Conservation (phyloP, 2,113 vertebrate genomes). For the Ranitomeya variabilis region DNA sequence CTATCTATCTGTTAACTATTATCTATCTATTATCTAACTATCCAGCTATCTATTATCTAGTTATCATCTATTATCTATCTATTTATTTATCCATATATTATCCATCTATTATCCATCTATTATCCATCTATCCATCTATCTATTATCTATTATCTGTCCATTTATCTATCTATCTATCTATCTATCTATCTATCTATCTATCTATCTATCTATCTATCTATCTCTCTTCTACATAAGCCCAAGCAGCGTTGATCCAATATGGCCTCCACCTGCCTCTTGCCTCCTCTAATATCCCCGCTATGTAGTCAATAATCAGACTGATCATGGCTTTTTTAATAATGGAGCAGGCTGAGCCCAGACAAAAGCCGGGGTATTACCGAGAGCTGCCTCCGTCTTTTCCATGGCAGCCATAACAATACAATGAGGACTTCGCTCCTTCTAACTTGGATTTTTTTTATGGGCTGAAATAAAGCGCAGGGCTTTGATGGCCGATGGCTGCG, state of each 20-base stretch:
- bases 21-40: no score
- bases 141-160: no score
- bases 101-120: no score
- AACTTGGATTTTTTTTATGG: slow-evolving; percentile 41
- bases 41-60: no score
- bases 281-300: not conserved
- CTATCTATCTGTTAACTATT: no score
- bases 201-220: not conserved
- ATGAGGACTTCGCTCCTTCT: not conserved
- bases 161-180: no score
- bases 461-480: slow-evolving; percentile 47
- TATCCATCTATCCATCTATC: no score
- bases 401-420: slow-evolving; percentile 57
- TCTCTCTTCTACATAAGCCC: not conserved
- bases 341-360: not conserved
- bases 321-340: slow-evolving; percentile 41
- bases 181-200: no score
- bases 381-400: slow-evolving; percentile 35
- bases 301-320: slow-evolving; percentile 1
- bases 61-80: no score
- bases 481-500: slow-evolving; percentile 50
- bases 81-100: no score
- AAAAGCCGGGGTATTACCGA: slow-evolving; percentile 37
- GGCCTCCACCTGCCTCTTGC: not conserved
- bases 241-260: not conserved